Percentiles rank a stretch among this genome's conserved stretches.
These are phyloP conservation scores for Ibycter americanus DNA, from an alignment of 2,797 vertebrate species.

Conservation along the genomic window DNA sequence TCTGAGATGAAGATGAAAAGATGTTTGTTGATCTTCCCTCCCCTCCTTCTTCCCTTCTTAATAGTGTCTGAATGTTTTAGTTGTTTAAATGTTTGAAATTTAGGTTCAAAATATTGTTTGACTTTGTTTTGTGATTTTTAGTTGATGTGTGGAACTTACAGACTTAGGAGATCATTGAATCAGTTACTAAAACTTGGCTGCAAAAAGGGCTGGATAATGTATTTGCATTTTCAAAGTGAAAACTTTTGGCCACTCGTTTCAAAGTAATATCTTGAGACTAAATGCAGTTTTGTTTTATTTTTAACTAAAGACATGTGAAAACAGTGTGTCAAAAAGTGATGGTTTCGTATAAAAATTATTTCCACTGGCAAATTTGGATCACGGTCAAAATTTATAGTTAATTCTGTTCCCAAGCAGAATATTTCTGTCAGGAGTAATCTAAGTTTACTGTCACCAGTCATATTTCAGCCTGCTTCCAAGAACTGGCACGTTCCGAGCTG, in stretches of 20 bases:
- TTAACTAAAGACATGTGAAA: background rate
- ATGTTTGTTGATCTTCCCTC: background rate
- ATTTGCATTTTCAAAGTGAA: slow-evolving; percentile 6
- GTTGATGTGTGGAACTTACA: background rate
- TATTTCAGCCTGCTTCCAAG: background rate
- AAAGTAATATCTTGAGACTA: background rate
- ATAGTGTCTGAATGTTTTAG: background rate
- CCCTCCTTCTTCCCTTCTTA: background rate
- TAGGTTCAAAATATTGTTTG: background rate
- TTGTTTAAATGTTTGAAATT: background rate
- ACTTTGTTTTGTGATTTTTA: background rate
- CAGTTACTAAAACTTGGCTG: background rate
- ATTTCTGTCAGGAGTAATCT: slow-evolving; percentile 22
- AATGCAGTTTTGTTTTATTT: slow-evolving; percentile 1
- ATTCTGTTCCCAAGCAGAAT: background rate
- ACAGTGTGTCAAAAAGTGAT: background rate
- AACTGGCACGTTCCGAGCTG: background rate
- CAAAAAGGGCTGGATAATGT: background rate
- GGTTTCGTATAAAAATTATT: slow-evolving; percentile 1
- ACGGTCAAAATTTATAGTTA: background rate
- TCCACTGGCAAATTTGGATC: slow-evolving; percentile 18
- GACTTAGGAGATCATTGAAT: background rate
- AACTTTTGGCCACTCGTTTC: background rate
- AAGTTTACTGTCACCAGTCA: background rate
- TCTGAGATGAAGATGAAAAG: background rate